These are phyloP conservation scores for Drosophila mimica DNA, from an alignment of 2,888 invertebrate species.

Conservation along the genomic window DNA sequence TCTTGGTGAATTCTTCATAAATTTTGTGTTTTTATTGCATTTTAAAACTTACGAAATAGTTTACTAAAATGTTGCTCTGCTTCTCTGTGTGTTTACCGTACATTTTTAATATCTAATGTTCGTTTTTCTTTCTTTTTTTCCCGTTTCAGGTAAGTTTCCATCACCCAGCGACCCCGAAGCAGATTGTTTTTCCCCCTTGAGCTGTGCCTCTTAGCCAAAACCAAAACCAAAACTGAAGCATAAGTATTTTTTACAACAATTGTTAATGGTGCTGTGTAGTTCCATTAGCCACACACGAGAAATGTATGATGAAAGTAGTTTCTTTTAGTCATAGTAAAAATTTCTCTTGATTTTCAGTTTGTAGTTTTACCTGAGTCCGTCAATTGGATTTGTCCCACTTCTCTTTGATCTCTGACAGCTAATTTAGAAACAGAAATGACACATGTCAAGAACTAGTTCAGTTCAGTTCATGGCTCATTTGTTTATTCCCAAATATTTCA, in stretches of 20 bases:
- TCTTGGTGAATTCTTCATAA: constrained; percentile 73
- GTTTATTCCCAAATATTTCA: too few relatives aligned
- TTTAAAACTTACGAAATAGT: constrained; percentile 64
- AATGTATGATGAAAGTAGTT: constrained; percentile 10
- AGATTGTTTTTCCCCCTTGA: background rate
- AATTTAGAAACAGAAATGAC: constrained; percentile 19
- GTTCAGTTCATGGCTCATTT: background rate
- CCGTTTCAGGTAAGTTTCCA: constrained; percentile 75
- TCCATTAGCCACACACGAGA: constrained; percentile 9
- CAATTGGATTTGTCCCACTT: background rate
- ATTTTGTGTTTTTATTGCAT: constrained; percentile 77
- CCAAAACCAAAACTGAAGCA: constrained; percentile 5
- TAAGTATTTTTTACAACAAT: constrained; percentile 33
- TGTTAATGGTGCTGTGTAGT: constrained; percentile 11
- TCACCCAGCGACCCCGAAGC: constrained; percentile 2
- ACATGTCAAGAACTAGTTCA: background rate
- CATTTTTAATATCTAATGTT: constrained; percentile 69
- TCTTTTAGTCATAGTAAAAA: background rate
- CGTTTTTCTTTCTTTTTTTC: constrained; percentile 43
- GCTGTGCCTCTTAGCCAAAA: background rate
- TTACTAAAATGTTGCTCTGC: constrained; percentile 27
- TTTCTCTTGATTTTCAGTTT: constrained; percentile 8
- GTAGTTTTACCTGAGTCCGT: constrained; percentile 1
- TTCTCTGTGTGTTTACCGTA: constrained; percentile 39
- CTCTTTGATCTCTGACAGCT: constrained; percentile 11